A percentile compares a stretch with the other conserved stretches of the same genome.
Conservation (phyloP, 2,113 vertebrate genomes). For the Heterotis niloticus region DNA sequence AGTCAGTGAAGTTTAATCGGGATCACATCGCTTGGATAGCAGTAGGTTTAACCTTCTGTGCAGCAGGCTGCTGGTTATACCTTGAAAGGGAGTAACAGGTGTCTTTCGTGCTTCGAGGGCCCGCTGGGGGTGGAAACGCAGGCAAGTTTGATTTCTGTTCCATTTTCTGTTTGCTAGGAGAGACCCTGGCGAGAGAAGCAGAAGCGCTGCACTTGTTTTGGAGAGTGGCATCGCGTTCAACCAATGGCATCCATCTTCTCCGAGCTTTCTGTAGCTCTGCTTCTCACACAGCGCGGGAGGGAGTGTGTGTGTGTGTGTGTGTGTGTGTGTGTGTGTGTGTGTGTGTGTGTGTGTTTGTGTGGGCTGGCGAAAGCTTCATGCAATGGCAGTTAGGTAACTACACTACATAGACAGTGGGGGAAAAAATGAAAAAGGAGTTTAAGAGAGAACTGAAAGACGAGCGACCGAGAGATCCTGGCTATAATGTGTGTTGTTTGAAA, state of each 20-base stretch:
- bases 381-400: constrained; percentile 50
- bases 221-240: constrained; percentile 34
- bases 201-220: constrained; percentile 23
- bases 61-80: too few relatives aligned
- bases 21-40: neutral
- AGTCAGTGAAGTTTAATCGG: neutral
- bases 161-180: constrained; percentile 16
- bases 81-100: neutral
- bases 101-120: neutral
- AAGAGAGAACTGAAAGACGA: constrained; percentile 25
- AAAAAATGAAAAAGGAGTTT: constrained; percentile 26
- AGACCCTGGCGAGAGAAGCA: constrained; percentile 12
- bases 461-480: neutral
- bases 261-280: constrained; percentile 24
- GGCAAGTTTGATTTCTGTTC: neutral
- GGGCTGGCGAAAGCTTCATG: constrained; percentile 47
- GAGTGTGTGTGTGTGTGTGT: constrained; percentile 36
- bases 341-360: constrained; percentile 40
- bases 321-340: too few relatives aligned
- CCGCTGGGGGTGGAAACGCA: neutral
- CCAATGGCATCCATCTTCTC: constrained; percentile 39
- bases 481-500: constrained; percentile 18
- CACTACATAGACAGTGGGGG: constrained; percentile 28
- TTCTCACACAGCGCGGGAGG: constrained; percentile 30
- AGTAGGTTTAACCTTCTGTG: neutral